Evolutionary conservation across 2,888 invertebrate genomes (phyloP), one percentile per base, ranked within the genome.

Genomic region (Myathropa florea): DNA sequence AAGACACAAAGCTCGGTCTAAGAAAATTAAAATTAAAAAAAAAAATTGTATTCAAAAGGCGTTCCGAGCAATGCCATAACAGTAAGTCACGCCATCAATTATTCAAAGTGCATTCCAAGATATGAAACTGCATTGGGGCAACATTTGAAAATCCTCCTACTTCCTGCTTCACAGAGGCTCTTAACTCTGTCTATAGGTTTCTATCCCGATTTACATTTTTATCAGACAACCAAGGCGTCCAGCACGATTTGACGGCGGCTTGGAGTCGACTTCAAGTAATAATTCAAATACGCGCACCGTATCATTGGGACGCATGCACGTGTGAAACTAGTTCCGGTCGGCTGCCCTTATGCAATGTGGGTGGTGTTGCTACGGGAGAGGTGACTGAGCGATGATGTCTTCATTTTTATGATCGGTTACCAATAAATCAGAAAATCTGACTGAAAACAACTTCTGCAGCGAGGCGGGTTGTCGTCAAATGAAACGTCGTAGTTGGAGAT

Each of bases 291-390:
- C 65, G n/a, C 28, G n/a, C 33, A 53, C 6, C 39, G 23, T 24
- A 33, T 77, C 26, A 36, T 68, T 55, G 23, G 26, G 23, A 36
- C 61, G 63, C 33, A 36, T 21, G 67, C 80, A 80, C 67, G 72
- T 80, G 60, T 33, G n/a, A 55, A 55, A 67, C 60, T 24, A 73
- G 72, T 80, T 80, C 79, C 79, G 79, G 79, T 70, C 57, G 57
- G 26, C 12, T 33, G 33, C 21, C 18, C 63, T 33, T 24, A 10
- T 57, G 63, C 55, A 39, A 9, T 63, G 14, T 18, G n/a, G 12
- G 28, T 23, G 24, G 57, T 26, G 24, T 26, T 7, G 46, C 46
- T n/a, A 0, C 46, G 18, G 18, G 18, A 14, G n/a, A 18, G n/a
- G 4, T 39, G 39, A 39, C 39, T 39, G 39, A 12, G 14, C 14